phyloP scores from a whole-genome alignment of 2,113 vertebrate species.

The Halcyon malimbica region DNA sequence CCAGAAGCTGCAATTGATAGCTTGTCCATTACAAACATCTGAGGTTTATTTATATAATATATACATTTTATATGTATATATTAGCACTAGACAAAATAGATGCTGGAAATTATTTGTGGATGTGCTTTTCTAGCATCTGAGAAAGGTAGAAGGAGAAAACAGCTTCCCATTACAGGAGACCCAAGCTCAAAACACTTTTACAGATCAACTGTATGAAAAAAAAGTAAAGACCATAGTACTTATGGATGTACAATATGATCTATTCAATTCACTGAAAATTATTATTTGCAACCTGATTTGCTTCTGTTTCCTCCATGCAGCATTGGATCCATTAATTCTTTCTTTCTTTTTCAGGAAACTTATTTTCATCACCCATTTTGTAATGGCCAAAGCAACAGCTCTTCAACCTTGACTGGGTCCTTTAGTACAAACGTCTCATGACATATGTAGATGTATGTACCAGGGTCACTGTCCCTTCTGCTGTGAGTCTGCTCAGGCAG shows the following conservation, averaged over 20 bases:
- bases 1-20: neutral
- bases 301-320: neutral
- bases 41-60: neutral
- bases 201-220: neutral
- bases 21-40: neutral
- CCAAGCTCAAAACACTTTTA: neutral
- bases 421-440: rapidly evolving
- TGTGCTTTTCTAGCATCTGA: neutral
- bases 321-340: neutral
- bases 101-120: neutral
- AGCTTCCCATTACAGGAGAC: neutral
- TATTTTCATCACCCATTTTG: neutral
- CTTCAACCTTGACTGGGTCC: neutral
- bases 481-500: neutral
- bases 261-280: neutral
- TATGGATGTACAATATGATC: neutral
- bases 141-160: neutral
- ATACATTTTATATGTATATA: neutral
- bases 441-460: rapidly evolving
- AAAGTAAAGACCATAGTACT: neutral
- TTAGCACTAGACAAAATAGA: neutral
- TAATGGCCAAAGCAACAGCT: neutral
- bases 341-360: neutral
- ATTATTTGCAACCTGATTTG: neutral
- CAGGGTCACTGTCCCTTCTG: neutral